Evolutionary conservation across 1,140 invertebrate genomes (phyloP).

Genomic region (Drosophila dunni): DNA sequence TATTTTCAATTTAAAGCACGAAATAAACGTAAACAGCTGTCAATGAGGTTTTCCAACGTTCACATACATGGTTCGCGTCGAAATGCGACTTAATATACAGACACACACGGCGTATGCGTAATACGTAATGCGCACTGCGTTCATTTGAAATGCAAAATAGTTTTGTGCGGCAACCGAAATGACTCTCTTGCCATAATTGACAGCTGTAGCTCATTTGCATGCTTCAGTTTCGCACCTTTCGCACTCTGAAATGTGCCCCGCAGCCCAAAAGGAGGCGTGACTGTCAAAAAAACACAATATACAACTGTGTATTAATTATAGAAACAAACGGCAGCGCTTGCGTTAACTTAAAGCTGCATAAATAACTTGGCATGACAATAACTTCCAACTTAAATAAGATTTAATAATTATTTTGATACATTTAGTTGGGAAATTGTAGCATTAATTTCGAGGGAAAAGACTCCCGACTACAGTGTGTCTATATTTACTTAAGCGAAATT

Average conservation of each 20-base stretch:
- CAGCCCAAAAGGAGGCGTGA: constrained; percentile 23
- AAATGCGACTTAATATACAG: constrained; percentile 1
- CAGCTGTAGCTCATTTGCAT: constrained; percentile 68
- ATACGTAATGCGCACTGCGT: constrained; percentile 61
- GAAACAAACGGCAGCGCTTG: not conserved
- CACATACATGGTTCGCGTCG: not conserved
- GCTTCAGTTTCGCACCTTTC: constrained; percentile 67
- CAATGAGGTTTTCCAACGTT: constrained; percentile 1
- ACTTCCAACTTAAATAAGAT: too few species aligned
- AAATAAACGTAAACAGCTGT: constrained; percentile 42
- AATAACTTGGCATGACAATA: not conserved
- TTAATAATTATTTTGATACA: too few species aligned
- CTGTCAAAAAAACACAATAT: constrained; percentile 3
- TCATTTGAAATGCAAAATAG: constrained; percentile 80
- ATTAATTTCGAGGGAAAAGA: too few species aligned
- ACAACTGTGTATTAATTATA: constrained; percentile 5
- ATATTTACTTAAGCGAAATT: too few species aligned
- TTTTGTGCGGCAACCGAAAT: constrained; percentile 63
- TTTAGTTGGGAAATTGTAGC: too few species aligned
- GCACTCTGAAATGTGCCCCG: constrained; percentile 28
- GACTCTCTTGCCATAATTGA: constrained; percentile 49
- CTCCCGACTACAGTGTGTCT: too few species aligned
- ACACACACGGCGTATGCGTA: constrained; percentile 65
- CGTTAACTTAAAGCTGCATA: not conserved
- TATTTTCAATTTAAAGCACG: constrained; percentile 65